A percentile compares a stretch with the other conserved stretches of the same genome.
phyloP scores from a whole-genome alignment of 2,113 vertebrate species.

The Stercorarius parasiticus region DNA sequence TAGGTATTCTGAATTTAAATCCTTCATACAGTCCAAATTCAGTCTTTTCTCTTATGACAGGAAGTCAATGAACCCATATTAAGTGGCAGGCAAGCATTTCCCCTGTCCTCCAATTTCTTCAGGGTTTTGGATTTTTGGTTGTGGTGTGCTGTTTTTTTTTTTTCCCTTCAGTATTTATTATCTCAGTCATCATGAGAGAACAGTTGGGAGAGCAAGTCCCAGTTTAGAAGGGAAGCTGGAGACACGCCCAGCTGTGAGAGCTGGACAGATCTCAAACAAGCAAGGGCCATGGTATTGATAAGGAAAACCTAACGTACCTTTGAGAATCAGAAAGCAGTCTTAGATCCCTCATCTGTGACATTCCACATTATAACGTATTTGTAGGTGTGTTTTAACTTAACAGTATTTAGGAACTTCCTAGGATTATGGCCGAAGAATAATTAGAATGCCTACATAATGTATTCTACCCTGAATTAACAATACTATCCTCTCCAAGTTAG shows the following conservation, averaged over 20 bases:
- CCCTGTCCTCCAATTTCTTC: rapidly evolving
- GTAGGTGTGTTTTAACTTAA: background rate
- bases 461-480: background rate
- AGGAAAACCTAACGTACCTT: background rate
- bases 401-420: background rate
- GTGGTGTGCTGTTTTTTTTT: background rate
- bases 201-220: background rate
- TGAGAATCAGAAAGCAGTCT: background rate
- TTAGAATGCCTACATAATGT: background rate
- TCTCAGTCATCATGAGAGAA: background rate
- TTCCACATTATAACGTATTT: background rate
- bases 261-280: background rate
- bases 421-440: background rate
- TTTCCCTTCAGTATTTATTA: background rate
- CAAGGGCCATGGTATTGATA: background rate
- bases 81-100: background rate
- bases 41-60: background rate
- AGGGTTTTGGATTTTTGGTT: background rate
- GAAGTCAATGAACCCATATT: background rate
- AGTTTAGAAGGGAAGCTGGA: background rate
- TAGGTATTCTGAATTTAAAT: background rate
- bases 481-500: background rate
- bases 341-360: background rate
- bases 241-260: background rate
- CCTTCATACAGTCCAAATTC: background rate